These are phyloP conservation scores for Andrena haemorrhoa DNA, from an alignment of 2,888 invertebrate species.

Conservation along the genomic window DNA sequence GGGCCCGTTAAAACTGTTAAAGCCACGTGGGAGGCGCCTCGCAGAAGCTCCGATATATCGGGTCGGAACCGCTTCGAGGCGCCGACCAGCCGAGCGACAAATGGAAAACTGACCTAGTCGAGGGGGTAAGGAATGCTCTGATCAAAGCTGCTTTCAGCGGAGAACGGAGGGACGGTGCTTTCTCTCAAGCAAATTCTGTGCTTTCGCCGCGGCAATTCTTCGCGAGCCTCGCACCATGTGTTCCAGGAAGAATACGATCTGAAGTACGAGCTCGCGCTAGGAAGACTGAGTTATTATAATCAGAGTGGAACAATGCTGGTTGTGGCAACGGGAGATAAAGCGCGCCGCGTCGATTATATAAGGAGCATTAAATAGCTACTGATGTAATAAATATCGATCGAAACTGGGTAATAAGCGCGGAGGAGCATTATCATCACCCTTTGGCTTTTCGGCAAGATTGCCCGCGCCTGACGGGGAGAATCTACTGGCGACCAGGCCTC, in stretches of 20 bases:
- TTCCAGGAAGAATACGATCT: too few relatives aligned
- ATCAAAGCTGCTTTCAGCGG: background rate
- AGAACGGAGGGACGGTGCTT: background rate
- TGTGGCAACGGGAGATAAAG: conserved; percentile 26
- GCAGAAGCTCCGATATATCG: conserved; percentile 1
- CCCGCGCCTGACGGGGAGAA: background rate
- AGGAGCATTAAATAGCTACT: conserved; percentile 27
- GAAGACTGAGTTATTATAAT: background rate
- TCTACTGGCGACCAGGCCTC: background rate
- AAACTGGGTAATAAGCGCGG: background rate
- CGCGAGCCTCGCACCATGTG: too few relatives aligned
- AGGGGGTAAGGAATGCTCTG: background rate
- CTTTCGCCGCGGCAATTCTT: conserved; percentile 3
- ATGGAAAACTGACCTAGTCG: background rate
- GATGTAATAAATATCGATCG: conserved; percentile 31
- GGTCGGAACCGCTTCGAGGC: conserved; percentile 7
- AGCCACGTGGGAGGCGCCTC: conserved; percentile 72
- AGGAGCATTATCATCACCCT: background rate
- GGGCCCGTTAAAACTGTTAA: conserved; percentile 68
- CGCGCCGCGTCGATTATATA: conserved; percentile 28
- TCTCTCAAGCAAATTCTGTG: background rate
- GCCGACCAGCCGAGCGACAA: background rate
- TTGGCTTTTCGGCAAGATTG: background rate
- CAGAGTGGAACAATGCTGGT: background rate
- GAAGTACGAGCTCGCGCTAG: conserved; percentile 11